phyloP scores from a whole-genome alignment of 2,797 vertebrate genomes.

The Neosilurus mollespiculum region DNA sequence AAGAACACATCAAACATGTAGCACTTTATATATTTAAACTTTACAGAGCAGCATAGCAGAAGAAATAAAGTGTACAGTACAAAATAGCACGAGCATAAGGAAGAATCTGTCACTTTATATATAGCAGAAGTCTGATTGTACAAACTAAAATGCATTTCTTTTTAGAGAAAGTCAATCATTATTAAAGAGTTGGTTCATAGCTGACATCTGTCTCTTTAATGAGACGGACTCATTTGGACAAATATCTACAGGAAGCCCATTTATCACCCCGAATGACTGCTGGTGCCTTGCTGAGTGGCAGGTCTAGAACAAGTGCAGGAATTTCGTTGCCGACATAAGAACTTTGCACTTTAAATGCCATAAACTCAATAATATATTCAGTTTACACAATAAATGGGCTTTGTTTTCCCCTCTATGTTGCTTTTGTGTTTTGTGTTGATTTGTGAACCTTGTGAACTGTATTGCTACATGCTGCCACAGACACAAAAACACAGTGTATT shows the following conservation, averaged over 20 bases:
- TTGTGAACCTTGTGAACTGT: background rate
- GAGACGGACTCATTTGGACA: slow-evolving; percentile 32
- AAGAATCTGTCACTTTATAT: background rate
- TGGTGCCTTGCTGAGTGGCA: slow-evolving; percentile 31
- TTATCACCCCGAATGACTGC: slow-evolving; percentile 41
- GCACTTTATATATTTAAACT: background rate
- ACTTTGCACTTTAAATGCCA: slow-evolving; percentile 28
- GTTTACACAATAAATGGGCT: slow-evolving; percentile 25
- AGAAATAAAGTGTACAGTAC: background rate
- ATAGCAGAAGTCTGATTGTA: background rate
- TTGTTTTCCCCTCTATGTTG: too few species aligned
- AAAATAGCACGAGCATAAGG: background rate
- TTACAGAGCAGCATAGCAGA: background rate
- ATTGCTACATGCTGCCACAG: background rate
- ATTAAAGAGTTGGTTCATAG: slow-evolving; percentile 29
- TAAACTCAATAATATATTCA: slow-evolving; percentile 25
- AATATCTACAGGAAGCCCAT: slow-evolving; percentile 33
- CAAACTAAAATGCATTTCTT: background rate
- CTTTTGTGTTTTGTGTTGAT: slow-evolving; percentile 2
- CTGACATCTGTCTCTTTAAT: slow-evolving; percentile 50
- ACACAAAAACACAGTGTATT: background rate
- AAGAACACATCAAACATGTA: background rate
- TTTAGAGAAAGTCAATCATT: slow-evolving; percentile 2
- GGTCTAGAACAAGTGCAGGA: slow-evolving; percentile 24
- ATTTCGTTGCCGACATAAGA: slow-evolving; percentile 7